A percentile compares a stretch with the other conserved stretches of the same genome.
phyloP scores from a whole-genome alignment of 2,797 vertebrate species.

The Poeciliopsis infans region DNA sequence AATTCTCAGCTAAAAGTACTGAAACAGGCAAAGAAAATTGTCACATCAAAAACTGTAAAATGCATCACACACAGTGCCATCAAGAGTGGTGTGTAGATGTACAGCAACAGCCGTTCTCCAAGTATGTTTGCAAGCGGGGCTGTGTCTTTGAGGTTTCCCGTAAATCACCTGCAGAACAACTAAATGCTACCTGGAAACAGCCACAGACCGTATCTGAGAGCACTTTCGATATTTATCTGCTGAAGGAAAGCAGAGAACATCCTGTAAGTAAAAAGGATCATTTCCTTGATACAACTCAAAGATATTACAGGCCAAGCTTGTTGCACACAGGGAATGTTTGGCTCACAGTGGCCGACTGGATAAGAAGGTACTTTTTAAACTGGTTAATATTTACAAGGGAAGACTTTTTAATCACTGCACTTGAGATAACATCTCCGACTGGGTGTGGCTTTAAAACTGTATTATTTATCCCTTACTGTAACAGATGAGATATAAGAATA shows the following conservation, averaged over 20 bases:
- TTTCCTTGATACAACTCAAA: conserved; percentile 43
- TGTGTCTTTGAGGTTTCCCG: conserved; percentile 27
- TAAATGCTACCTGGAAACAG: conserved; percentile 50
- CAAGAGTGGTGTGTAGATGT: conserved; percentile 3
- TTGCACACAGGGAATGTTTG: conserved; percentile 21
- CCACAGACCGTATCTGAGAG: conserved; percentile 33
- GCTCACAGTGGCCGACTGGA: conserved; percentile 17
- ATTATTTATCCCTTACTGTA: not conserved
- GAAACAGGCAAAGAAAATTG: conserved; percentile 29
- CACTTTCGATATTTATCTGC: conserved; percentile 46
- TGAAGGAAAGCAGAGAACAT: conserved; percentile 46
- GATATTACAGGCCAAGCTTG: conserved; percentile 20
- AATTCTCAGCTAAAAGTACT: conserved; percentile 44
- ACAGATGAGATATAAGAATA: not conserved
- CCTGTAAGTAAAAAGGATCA: conserved; percentile 44
- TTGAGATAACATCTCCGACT: conserved; percentile 8
- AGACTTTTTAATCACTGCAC: conserved; percentile 12
- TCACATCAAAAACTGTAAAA: conserved; percentile 3
- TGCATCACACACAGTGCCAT: conserved; percentile 11
- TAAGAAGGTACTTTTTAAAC: conserved; percentile 38
- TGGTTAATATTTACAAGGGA: conserved; percentile 17
- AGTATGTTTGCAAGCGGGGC: conserved; percentile 3
- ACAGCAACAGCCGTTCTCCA: conserved; percentile 23
- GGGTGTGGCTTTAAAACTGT: not conserved
- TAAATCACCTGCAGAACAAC: conserved; percentile 28